Evolutionary conservation across 2,888 invertebrate species (phyloP), one percentile per base, ranked within the genome.

Genomic region (Xanthia togata): DNA sequence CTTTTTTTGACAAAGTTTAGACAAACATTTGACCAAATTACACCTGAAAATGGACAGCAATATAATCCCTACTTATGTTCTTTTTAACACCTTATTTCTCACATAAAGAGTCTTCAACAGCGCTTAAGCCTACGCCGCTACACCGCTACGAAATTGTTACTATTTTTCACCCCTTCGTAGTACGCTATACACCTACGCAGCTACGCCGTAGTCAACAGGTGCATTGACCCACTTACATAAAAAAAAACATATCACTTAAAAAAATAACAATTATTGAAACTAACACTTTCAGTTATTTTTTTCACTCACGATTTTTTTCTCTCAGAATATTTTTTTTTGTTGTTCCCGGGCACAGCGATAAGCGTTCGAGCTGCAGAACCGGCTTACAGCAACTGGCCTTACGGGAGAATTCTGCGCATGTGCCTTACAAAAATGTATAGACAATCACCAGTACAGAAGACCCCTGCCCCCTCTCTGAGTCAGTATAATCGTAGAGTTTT

Each of bases 391-490:
- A 87, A 95, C 95, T 95, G 93, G 87, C 76, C 35, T 53, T 88
- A 84, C 79, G 79, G 74, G 81, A 62, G 73, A 76, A 77, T 70
- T 87, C 79, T 89, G 95, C 96, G 96, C 96, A 96, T 94, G 96
- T 92, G 89, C 92, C 70, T 85, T 62, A 85, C 87, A 89, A 91
- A 92, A 92, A 90, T 91, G 92, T 93, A 88, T 84, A 80, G 79
- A 85, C 79, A 62, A 0, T 68, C 83, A 78, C 95, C 92, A 93
- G 81, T 79, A 84, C 70, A 23, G 0, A 35, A 82, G 92, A 91
- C 72, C 94, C 88, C 82, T 90, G 85, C 70, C 87, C 90, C 88
- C 87, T 83, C 86, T 59, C 69, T 35, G 53, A 2, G 1, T 38
- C 59, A 3, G 31, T 64, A 64, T 44, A 72, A 70, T 74, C 70